Evolutionary conservation across 2,797 vertebrate species (phyloP), one percentile per base, ranked within the genome.

Genomic region (Pyrrhura leucotis): DNA sequence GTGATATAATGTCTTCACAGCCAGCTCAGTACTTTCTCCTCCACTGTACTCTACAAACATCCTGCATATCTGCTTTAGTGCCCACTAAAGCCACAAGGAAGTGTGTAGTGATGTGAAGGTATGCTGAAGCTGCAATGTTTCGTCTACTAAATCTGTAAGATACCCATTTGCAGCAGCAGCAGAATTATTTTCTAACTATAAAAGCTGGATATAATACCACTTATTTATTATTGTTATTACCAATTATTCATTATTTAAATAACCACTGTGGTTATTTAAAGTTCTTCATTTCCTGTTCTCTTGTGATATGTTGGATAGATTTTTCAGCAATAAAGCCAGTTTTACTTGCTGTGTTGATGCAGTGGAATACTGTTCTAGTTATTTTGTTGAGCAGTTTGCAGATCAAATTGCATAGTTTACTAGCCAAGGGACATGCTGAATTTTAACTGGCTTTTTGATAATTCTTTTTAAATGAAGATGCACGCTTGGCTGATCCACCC

Each of bases 401-500:
- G 47, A 75, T 88, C 28, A 69, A 68, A 58, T 54, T 81, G 53
- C 67, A 53, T 31, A 31, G 22, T 80, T 61, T 74, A 90, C 90
- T 79, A 90, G 51, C 39, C 53, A 48, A 25, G 58, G 53, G 68
- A 74, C 44, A 20, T 44, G 37, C 33, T 65, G 75, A 67, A 44
- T 92, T 66, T 74, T 95, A 69, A 65, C 63, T 80, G 28, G 45
- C 28, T 67, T 89, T 62, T 81, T 48, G 29, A n/a, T 69, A 90
- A 71, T 76, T 67, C 50, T 85, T 90, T 93, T 93, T 66, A 95
- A 95, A 94, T 94, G 73, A 96, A 94, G 88, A 90, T 87, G 31
- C 59, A 67, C 84, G 62, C 33, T 69, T 82, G 8, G 20, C 51
- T 96, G 75, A 85, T 81, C 62, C 54, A 65, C 44, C 78, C 93